Conservation (phyloP, 2,888 invertebrate species). For the Bombyx huttoni region DNA sequence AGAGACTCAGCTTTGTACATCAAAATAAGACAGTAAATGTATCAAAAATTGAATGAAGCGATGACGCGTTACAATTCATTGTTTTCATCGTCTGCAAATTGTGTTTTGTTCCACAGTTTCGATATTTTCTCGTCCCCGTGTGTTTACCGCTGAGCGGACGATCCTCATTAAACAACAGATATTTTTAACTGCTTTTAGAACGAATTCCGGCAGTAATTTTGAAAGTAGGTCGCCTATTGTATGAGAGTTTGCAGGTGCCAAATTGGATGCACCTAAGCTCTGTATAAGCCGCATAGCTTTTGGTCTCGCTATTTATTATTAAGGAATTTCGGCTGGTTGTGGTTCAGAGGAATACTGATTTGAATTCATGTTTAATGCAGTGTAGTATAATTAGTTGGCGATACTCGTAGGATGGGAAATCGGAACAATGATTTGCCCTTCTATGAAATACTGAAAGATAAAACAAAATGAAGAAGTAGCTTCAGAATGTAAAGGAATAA, state of each 20-base stretch:
- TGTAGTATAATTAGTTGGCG: too few relatives aligned
- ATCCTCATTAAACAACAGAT: neutral
- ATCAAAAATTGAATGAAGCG: neutral
- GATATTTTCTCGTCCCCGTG: neutral
- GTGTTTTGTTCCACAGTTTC: neutral
- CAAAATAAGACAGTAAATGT: neutral
- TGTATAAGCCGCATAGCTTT: neutral
- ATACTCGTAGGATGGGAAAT: too few relatives aligned
- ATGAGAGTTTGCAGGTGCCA: neutral
- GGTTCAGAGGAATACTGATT: neutral
- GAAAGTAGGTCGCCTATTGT: neutral
- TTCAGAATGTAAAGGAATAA: too few relatives aligned
- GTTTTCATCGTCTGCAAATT: neutral
- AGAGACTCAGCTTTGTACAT: neutral
- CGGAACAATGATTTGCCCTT: too few relatives aligned
- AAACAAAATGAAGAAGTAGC: too few relatives aligned
- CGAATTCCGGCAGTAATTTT: neutral
- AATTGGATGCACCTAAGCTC: neutral
- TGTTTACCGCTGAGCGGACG: neutral
- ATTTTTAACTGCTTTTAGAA: neutral
- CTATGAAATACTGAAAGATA: too few relatives aligned
- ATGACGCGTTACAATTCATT: neutral
- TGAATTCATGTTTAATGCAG: neutral
- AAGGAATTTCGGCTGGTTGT: neutral
- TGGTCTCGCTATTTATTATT: neutral